Conservation (phyloP, 1,140 invertebrate genomes). For the Campoletis sonorensis region DNA sequence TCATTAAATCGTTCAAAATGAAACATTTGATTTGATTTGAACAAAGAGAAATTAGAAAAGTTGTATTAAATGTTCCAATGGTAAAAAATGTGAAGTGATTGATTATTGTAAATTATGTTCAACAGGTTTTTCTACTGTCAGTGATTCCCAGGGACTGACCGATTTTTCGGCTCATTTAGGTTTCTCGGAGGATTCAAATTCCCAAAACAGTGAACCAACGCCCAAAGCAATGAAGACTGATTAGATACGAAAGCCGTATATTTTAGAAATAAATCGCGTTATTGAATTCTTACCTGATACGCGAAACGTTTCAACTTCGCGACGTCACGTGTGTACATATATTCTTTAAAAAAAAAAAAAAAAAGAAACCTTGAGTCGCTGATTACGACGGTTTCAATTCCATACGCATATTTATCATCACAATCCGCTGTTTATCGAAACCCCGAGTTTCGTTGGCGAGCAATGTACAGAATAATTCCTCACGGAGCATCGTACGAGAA, state of each 20-base stretch:
- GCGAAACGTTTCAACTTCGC: constrained; percentile 11
- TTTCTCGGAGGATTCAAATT: constrained; percentile 93
- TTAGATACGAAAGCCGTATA: constrained; percentile 58
- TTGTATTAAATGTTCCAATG: background rate
- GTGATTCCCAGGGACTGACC: constrained; percentile 90
- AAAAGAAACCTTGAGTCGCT: background rate
- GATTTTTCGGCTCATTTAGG: constrained; percentile 90
- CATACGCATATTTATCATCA: constrained; percentile 26
- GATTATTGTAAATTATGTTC: constrained; percentile 46
- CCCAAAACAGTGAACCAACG: constrained; percentile 88
- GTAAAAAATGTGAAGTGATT: constrained; percentile 18
- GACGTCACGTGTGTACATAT: constrained; percentile 30
- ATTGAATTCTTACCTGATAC: constrained; percentile 3
- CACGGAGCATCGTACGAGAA: background rate
- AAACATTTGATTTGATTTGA: too few species aligned
- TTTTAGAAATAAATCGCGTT: constrained; percentile 9
- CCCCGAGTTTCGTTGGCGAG: constrained; percentile 11
- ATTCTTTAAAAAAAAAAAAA: constrained; percentile 22
- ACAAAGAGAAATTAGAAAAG: too few species aligned
- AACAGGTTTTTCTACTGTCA: constrained; percentile 91
- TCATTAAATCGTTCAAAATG: too few species aligned
- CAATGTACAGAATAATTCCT: constrained; percentile 22
- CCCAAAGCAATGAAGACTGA: constrained; percentile 88
- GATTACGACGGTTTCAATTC: background rate
- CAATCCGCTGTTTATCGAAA: background rate